Evolutionary conservation across 2,113 vertebrate species (phyloP).

Genomic region (Neopipo cinnamomea): DNA sequence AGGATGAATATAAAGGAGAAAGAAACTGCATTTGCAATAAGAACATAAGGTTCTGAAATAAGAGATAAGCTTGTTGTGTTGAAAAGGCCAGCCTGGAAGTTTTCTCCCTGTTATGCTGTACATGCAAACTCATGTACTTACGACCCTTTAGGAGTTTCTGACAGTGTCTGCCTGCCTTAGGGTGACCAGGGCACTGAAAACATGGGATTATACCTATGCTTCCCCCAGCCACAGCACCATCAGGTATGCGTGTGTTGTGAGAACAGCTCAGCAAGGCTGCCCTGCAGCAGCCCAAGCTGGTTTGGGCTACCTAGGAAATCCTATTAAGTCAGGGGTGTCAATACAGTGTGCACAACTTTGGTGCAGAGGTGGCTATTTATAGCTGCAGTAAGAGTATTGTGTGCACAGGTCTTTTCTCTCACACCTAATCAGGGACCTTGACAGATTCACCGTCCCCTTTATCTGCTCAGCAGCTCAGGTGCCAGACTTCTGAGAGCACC

Average conservation of each 20-base stretch:
- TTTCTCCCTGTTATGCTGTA: background rate
- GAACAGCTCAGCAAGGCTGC: background rate
- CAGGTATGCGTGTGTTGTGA: background rate
- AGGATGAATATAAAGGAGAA: background rate
- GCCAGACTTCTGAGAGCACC: background rate
- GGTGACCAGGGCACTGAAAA: background rate
- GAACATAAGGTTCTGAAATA: background rate
- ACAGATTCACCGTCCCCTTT: background rate
- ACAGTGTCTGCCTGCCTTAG: background rate
- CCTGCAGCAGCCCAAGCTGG: background rate
- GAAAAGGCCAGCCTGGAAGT: background rate
- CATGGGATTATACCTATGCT: background rate
- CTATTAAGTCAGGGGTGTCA: conserved; percentile 41
- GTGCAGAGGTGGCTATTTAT: conserved; percentile 26
- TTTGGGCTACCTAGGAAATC: conserved; percentile 24
- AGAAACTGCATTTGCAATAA: background rate
- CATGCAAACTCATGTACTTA: background rate
- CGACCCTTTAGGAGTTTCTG: background rate
- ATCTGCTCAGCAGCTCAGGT: background rate
- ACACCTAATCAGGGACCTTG: background rate
- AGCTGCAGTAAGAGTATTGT: conserved; percentile 34
- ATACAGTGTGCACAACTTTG: conserved; percentile 1
- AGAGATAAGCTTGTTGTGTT: background rate
- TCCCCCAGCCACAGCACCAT: background rate
- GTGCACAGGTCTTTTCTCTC: conserved; percentile 9